Base-by-base conservation (phyloP, 2,797 vertebrate genomes). In the Tympanoctomys barrerae region DNA sequence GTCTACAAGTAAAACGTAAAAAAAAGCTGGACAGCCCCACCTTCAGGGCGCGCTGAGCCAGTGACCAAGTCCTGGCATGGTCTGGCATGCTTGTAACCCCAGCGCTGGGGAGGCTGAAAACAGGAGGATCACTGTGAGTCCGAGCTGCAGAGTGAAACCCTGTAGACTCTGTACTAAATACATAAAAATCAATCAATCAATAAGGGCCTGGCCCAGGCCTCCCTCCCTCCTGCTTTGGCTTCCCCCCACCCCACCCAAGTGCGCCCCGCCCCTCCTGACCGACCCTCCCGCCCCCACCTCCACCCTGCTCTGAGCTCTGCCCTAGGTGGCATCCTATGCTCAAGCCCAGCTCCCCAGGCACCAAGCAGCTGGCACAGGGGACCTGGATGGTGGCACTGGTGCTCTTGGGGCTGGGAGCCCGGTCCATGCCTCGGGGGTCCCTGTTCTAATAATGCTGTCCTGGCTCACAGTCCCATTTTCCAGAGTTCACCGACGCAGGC, bases 311-410 rank as follows among this genome's bases (percentile, higher is more conserved):
- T 36, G 33, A 70, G n/a, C 66, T n/a, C 16, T 70, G 33, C 33
- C 66, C 18, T 36, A n/a, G 66, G 66, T 36, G 66, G 66, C 39
- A 24, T 12, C 18, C 14, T 54, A 36, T 39, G 71, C 86, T 46
- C 36, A 77, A 92, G 42, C 73, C 73, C 81, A 6, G 26, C 57
- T 24, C 62, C 66, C 94, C 49, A 33, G 70, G 75, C 16, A 1
- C 5, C 21, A 77, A 19, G 62, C 52, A 9, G 0, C 3, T 9
- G 64, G 33, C 8, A 5, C 7, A 7, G 4, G 0, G 31, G 19
- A 46, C 0, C 2, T 31, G 3, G 19, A 22, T 0, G 1, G 62
- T 10, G 0, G 0, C 1, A 0, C 21, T 1, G 0, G 1, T 12
- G 52, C 54, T 14, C 0, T 33, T 9, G 26, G 70, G 49, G 7